A percentile compares a stretch with the other conserved stretches of the same genome.
phyloP scores from a whole-genome alignment of 2,888 invertebrate species.

The Anoncus sp. region DNA sequence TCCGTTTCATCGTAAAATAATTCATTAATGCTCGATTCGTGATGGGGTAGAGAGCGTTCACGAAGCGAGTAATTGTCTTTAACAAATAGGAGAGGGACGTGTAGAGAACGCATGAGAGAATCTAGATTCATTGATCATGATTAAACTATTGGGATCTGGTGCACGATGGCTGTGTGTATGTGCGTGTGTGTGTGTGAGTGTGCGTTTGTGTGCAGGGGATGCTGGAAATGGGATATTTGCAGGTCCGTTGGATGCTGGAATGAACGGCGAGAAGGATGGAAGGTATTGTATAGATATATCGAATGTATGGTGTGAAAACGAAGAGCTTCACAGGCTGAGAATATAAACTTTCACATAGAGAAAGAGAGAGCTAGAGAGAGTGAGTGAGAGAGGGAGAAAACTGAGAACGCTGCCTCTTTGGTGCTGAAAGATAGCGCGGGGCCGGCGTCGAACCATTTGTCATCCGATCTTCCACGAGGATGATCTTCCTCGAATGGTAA shows the following conservation, averaged over 20 bases:
- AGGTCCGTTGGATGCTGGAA: constrained; percentile 45
- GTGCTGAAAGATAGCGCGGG: constrained; percentile 66
- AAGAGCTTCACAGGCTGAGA: constrained; percentile 26
- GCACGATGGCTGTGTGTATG: not conserved
- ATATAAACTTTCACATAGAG: constrained; percentile 43
- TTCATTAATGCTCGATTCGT: constrained; percentile 33
- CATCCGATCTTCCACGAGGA: constrained; percentile 73
- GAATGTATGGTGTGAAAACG: constrained; percentile 14
- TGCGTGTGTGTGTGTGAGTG: not conserved
- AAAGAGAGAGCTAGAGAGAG: constrained; percentile 22
- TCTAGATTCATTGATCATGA: constrained; percentile 37
- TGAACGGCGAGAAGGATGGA: constrained; percentile 38
- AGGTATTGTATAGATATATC: constrained; percentile 32
- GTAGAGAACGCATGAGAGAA: constrained; percentile 31
- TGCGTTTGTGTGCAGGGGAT: not conserved
- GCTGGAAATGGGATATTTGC: constrained; percentile 44
- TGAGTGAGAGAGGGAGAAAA: constrained; percentile 13
- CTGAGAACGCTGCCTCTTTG: constrained; percentile 53
- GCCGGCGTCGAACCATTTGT: constrained; percentile 70
- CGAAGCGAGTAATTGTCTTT: constrained; percentile 53
- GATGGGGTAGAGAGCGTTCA: constrained; percentile 14
- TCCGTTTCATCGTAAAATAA: not conserved
- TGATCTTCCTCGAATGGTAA: constrained; percentile 69
- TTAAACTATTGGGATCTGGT: constrained; percentile 28
- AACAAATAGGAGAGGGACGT: constrained; percentile 18